Evolutionary conservation across 2,888 invertebrate genomes (phyloP), one percentile per base, ranked within the genome.

Genomic region (Agrotis ipsilon): DNA sequence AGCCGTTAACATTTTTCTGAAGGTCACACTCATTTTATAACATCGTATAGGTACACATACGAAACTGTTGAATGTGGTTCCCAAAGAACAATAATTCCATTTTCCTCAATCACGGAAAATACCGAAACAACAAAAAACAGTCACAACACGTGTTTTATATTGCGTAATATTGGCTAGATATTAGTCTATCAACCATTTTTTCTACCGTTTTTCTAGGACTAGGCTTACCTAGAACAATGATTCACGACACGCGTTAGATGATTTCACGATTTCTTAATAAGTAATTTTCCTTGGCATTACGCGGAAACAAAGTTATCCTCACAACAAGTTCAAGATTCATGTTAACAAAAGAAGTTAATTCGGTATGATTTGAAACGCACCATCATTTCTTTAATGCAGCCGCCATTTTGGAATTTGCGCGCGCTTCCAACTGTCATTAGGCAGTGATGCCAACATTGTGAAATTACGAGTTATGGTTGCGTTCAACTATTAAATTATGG

Each of bases 341-440:
- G 81, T 86, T 88, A 88, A 90, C 90, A 90, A 90, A 92, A 91
- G 90, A 90, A 92, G 88, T 89, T 91, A 90, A 92, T 92, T 93
- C 88, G 88, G 71, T 90, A 89, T 89, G 91, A 94, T 94, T 94
- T 87, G 94, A 86, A 91, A 92, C 94, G 94, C 93, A 88, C 91
- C 91, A 92, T 92, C 91, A 92, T 93, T 93, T 92, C 86, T 87
- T 88, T 90, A 92, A 91, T 91, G 87, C 89, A 86, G 80, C 91
- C 84, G 93, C 94, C 94, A 95, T 95, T 92, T 95, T 94, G 92
- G 92, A 92, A 92, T 94, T 93, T 91, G 90, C 90, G 92, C 89
- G 89, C 87, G 87, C 88, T 88, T 85, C 89, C 88, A 88, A 91
- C 94, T 93, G 94, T 95, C 94, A 95, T 95, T 95, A 95, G 91